Percentiles rank a stretch among this genome's conserved stretches.
Conservation (phyloP, 2,113 vertebrate genomes). For the Aptenodytes forsteri region DNA sequence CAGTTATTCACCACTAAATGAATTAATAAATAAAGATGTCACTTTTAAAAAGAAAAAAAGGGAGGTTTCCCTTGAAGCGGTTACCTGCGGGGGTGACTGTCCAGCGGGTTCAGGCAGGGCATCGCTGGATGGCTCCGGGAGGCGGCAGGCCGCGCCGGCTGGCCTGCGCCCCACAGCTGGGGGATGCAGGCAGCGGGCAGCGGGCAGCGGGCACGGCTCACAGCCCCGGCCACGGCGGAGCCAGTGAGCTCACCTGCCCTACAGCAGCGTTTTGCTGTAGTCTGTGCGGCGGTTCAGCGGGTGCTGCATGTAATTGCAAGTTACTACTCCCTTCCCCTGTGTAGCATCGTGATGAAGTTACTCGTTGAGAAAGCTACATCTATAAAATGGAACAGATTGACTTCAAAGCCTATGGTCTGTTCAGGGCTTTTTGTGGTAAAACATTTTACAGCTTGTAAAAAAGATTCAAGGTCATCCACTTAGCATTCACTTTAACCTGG, state of each 20-base stretch:
- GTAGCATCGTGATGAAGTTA: background rate
- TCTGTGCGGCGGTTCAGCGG: background rate
- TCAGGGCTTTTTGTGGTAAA: background rate
- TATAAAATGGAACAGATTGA: background rate
- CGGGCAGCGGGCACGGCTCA: fast-evolving
- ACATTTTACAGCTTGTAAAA: background rate
- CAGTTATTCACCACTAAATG: background rate
- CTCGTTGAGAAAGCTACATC: background rate
- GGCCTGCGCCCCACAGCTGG: background rate
- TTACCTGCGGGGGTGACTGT: background rate
- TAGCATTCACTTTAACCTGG: background rate
- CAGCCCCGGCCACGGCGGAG: fast-evolving
- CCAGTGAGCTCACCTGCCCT: background rate
- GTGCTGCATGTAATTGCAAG: background rate
- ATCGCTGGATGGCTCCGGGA: background rate
- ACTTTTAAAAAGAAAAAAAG: background rate
- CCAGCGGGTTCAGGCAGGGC: background rate
- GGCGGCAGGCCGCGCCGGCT: background rate
- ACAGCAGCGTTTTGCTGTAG: background rate
- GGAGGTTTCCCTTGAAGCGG: background rate
- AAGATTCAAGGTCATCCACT: background rate
- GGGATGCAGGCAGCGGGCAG: background rate
- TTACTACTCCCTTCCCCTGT: background rate
- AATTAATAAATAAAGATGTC: background rate
- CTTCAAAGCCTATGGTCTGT: background rate